Base-by-base conservation (phyloP, 2,797 vertebrate genomes). In the Tympanoctomys barrerae region DNA sequence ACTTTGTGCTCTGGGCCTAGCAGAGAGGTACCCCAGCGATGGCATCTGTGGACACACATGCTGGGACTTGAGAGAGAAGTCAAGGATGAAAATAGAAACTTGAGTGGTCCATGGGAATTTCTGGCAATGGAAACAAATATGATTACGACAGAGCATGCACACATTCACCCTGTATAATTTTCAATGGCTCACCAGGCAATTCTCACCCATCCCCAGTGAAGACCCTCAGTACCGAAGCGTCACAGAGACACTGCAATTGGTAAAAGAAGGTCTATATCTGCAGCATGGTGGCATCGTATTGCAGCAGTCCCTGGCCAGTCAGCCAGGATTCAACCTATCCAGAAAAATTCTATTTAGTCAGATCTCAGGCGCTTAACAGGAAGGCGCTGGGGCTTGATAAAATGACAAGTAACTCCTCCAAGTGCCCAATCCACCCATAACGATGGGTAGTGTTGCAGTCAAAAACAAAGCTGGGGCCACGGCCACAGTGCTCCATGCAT, bases 181-280 rank as follows among this genome's bases (percentile, higher is more conserved):
- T 52, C 78, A 85, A 92, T 81, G 78, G 80, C 46, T 96, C 93
- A 82, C 46, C 52, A 85, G 82, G 83, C 7, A 1, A 59, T 87
- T 81, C 83, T 95, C 61, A 62, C 79, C 94, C 33, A 61, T 42
- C 18, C 31, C 62, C 87, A 64, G 49, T 75, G 91, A 93, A 89
- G 89, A 96, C 57, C 64, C 61, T 24, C 33, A 19, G 19, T 82
- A 81, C 68, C 87, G 77, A 75, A 95, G 81, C 93, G 96, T 90
- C 94, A 93, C 46, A 86, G 59, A 89, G 79, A 73, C 78, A 90
- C 52, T 54, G n/a, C 33, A 59, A 59, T 68, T 79, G 77, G 84
- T 89, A 57, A 91, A 77, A 88, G 64, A 68, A 28, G 52, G 78
- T 54, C 78, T 66, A 33, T 46, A 39, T 84, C 95, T 87, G 86